Base-by-base conservation (phyloP, 1,140 invertebrate genomes). In the Physella acuta region DNA sequence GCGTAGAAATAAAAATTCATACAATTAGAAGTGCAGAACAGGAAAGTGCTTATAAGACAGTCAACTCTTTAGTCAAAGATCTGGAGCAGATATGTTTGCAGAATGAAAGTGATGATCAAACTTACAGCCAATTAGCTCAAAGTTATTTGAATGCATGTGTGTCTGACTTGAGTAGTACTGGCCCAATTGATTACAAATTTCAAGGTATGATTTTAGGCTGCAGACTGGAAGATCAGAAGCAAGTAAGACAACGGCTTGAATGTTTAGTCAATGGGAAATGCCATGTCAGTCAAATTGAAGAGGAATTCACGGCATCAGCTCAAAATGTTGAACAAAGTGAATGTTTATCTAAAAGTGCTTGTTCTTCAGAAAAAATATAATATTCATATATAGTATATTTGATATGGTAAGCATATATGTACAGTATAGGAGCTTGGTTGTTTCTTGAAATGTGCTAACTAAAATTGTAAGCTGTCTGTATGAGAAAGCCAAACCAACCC, bases 121-220 rank as follows among this genome's bases (percentile, higher is more conserved):
- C n/a, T n/a, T n/a, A n/a, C n/a, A n/a, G 24, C 1, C 34, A 62
- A n/a, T 26, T 39, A 30, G 60, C 60, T 44, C 2, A 62, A 44
- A 17, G 36, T 14, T 62, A 44, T 30, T 37, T 62, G 14, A 62
- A 62, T 49, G 60, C 60, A 2, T 62, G 60, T n/a, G 20, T 62
- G 17, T 62, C 60, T 44, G 60, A 62, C 36, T 24, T 26, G 24
- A 28, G 37, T 37, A 1, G 24, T 28, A 17, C 31, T 34, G 60
- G 60, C 1, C 37, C 39, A 11, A 24, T 62, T 49, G 60, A 62
- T 30, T 62, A 62, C 28, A 62, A 62, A 26, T 62, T 62, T 62
- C 60, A 62, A 44, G 60, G 60, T 5, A 62, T 62, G 36, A 62
- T 62, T 14, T 30, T 62, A 16, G 60, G 60, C 3, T 62, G 60